These are phyloP conservation scores for Alexandromys fortis DNA, from an alignment of 2,113 vertebrate species.

Conservation along the genomic window DNA sequence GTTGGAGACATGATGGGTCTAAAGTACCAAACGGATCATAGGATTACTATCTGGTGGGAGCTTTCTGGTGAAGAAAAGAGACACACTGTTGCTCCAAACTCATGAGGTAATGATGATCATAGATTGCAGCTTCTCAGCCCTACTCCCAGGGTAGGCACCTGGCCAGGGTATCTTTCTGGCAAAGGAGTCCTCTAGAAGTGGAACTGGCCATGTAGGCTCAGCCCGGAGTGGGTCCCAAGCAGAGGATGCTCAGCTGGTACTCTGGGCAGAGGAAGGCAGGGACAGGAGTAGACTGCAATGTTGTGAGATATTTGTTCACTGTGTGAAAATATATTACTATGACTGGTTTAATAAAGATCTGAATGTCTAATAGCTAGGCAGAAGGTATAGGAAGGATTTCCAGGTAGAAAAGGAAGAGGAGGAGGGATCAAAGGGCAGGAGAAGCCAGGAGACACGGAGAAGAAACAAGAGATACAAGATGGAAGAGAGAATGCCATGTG, in stretches of 20 bases:
- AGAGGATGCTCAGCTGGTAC: not conserved
- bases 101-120: not conserved
- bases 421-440: no score
- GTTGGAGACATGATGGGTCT: not conserved
- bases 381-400: no score
- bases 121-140: no score
- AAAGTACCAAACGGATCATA: not conserved
- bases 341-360: no score
- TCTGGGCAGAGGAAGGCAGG: not conserved
- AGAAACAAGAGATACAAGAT: no score
- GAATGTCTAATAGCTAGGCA: no score
- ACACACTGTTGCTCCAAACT: not conserved
- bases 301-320: no score
- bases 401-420: no score
- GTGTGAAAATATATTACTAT: no score
- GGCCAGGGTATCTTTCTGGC: not conserved
- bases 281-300: not conserved
- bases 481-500: no score
- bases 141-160: no score
- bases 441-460: no score
- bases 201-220: not conserved
- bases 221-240: not conserved
- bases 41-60: not conserved
- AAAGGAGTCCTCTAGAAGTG: not conserved
- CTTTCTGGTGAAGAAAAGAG: not conserved